Evolutionary conservation across 2,797 vertebrate species (phyloP).

Genomic region (Echeneis naucrates): DNA sequence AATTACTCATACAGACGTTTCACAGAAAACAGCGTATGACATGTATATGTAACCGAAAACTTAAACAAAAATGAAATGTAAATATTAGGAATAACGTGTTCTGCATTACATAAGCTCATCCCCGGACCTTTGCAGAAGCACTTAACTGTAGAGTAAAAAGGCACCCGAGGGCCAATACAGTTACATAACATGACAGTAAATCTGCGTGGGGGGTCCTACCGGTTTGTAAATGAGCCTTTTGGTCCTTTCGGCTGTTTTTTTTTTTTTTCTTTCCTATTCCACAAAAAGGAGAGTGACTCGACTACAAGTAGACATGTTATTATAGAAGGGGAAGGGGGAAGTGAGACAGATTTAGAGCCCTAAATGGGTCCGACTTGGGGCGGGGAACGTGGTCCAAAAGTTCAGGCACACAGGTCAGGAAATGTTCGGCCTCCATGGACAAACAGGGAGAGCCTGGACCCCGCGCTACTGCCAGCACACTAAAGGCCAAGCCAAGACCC

Average conservation of each 20-base stretch:
- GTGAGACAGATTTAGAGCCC: conserved; percentile 5
- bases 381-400: conserved; percentile 44
- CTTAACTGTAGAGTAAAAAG: conserved; percentile 34
- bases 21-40: background rate
- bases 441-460: conserved; percentile 39
- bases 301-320: conserved; percentile 18
- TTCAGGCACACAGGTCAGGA: conserved; percentile 77
- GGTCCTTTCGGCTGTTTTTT: conserved; percentile 47
- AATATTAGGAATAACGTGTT: conserved; percentile 44
- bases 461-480: conserved; percentile 7
- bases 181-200: conserved; percentile 51
- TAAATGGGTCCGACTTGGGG: conserved; percentile 29
- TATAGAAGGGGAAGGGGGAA: background rate
- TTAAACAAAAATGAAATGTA: conserved; percentile 38
- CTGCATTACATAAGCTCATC: conserved; percentile 9
- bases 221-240: conserved; percentile 40
- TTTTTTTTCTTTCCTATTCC: background rate
- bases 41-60: conserved; percentile 9
- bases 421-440: conserved; percentile 44
- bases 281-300: conserved; percentile 23
- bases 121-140: conserved; percentile 30
- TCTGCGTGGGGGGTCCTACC: conserved; percentile 36
- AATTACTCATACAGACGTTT: conserved; percentile 17
- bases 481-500: conserved; percentile 6
- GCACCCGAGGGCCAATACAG: conserved; percentile 20